Evolutionary conservation across 2,797 vertebrate genomes (phyloP).

Genomic region (Ciconia nigra): DNA sequence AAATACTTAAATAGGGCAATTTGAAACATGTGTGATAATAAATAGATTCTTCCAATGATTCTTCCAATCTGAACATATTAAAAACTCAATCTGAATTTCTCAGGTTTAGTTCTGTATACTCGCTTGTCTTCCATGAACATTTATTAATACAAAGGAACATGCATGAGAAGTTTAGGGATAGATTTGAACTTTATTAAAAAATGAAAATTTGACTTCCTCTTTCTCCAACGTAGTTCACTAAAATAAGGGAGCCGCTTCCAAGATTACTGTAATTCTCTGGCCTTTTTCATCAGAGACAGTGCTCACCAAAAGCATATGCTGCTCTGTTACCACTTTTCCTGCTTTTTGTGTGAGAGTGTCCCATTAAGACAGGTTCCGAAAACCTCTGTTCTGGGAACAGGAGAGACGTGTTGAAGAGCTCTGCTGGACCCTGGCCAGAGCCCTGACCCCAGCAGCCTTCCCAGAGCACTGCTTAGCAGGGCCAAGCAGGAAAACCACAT

Average conservation of each 20-base stretch:
- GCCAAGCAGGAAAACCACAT: not conserved
- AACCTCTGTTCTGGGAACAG: not conserved
- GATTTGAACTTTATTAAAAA: not conserved
- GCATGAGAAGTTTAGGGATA: not conserved
- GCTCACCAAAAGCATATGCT: not conserved
- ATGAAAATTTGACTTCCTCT: not conserved
- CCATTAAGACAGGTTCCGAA: fast-evolving
- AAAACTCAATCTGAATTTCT: not conserved
- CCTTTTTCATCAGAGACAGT: not conserved
- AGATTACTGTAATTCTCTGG: not conserved
- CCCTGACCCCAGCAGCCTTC: not conserved
- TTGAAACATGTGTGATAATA: not conserved
- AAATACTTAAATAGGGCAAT: not conserved
- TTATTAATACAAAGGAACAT: not conserved
- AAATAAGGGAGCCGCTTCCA: not conserved
- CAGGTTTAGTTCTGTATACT: not conserved
- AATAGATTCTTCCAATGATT: not conserved
- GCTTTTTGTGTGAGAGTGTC: fast-evolving
- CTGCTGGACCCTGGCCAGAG: not conserved
- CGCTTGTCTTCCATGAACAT: not conserved
- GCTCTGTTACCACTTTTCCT: not conserved
- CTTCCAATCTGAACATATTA: not conserved
- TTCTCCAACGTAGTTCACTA: not conserved
- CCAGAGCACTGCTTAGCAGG: not conserved
- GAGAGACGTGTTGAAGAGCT: not conserved